Base-by-base conservation (phyloP, 2,888 invertebrate genomes). In the Ichneumoninae sp. region DNA sequence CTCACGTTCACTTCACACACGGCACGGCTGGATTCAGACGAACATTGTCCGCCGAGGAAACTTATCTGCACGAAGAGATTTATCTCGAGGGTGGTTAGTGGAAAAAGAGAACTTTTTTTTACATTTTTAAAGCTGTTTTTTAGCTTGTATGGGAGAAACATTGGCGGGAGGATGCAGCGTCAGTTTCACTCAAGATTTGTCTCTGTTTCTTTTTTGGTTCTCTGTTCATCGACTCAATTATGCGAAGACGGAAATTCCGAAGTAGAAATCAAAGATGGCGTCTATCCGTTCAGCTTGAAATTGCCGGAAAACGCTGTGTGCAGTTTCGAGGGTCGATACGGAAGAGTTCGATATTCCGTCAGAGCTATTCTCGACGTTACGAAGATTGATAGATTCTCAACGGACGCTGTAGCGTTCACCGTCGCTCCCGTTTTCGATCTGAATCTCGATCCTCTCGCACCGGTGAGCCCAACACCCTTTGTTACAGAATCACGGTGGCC, bases 281-380 rank as follows among this genome's bases (percentile, higher is more conserved):
- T 88, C 3, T 95, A 94, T 87, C 94, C 94, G 44, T 95, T 95
- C 88, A 90, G 89, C 40, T 91, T 94, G 71, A 90, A 91, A 52
- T 90, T 95, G 40, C 95, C 95, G 1, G 92, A 93, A 68, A 91
- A 93, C 79, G 83, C 93, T 36, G 94, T 94, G 3, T 94, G 94
- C 73, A 94, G 93, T 77, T 94, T 94, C 88, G 92, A 93, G 84
- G 93, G 94, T 33, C 89, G 94, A 89, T 89, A 93, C 89, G 93
- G 95, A n/a, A 91, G 93, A 83, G 93, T 95, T 8, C 92, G 94
- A 47, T 95, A 95, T 90, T 91, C 91, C 57, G 91, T 94, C 70
- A 93, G 92, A 84, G 94, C 93, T 30, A 92, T 91, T 69, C 91
- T 95, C 73, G 94, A 94, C 85, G 80, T 91, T 76, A 88, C 87